Conservation (phyloP, 2,797 vertebrate species). For the Rhynchotus rufescens region DNA sequence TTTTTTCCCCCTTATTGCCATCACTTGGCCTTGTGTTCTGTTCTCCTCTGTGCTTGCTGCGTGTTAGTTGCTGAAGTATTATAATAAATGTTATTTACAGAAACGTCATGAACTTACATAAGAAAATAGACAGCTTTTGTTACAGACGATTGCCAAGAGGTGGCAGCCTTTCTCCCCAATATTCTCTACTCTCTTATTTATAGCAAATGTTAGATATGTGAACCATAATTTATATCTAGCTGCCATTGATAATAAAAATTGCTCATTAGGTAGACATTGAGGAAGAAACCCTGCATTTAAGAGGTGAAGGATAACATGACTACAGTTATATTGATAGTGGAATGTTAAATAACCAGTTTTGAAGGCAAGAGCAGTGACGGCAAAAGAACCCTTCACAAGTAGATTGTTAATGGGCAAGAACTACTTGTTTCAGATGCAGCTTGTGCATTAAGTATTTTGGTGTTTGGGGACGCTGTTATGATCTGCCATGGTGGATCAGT, state of each 20-base stretch:
- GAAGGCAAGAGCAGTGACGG: neutral
- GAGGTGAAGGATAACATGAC: neutral
- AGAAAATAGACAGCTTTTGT: neutral
- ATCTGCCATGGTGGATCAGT: neutral
- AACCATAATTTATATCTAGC: neutral
- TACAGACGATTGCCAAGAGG: constrained; percentile 35
- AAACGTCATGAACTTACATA: neutral
- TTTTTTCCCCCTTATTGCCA: neutral
- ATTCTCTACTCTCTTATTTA: neutral
- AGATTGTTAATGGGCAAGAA: constrained; percentile 15
- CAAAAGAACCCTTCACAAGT: neutral
- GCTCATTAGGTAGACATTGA: neutral
- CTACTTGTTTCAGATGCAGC: neutral
- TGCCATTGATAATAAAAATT: neutral
- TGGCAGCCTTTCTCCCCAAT: constrained; percentile 53
- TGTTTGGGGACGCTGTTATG: neutral
- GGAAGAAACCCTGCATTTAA: neutral
- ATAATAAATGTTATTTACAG: neutral
- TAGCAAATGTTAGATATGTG: neutral
- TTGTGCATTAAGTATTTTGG: neutral
- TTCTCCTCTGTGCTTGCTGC: neutral
- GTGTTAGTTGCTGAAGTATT: neutral
- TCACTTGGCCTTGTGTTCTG: neutral
- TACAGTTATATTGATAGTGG: neutral
- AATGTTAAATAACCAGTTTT: neutral